Evolutionary conservation across 2,797 vertebrate genomes (phyloP), one percentile per base, ranked within the genome.

Genomic region (Clarias platycephalus): DNA sequence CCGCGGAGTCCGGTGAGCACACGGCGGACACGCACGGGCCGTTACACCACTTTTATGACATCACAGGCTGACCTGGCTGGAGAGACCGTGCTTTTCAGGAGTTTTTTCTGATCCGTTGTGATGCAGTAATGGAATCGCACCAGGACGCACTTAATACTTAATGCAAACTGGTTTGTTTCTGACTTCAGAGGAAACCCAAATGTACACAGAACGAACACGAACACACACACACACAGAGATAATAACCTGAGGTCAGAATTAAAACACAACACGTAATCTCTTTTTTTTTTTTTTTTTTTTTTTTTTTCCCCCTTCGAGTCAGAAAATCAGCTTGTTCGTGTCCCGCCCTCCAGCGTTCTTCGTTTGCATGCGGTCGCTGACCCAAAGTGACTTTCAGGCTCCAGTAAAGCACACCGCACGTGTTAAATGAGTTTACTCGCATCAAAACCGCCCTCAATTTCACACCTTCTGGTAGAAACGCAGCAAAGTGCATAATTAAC

Each of bases 371-470:
- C 60, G 20, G 37, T 20, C 1, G 15, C 37, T 18, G 37, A 44
- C 20, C 60, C 58, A 62, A 20, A 80, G 40, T 64, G 77, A 80
- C 77, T 66, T 80, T 80, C 77, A 80, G 60, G 62, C 77, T 80
- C 22, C 60, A 49, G 37, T 80, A 20, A 64, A 53, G 12, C 60
- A 28, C 24, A 6, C 77, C 22, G 60, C n/a, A 8, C 7, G 62
- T 28, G n/a, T 44, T 80, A 49, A 79, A 49, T 63, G 58, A 66
- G 40, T 28, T 49, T 20, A 28, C 15, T 1, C 22, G 8, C 77
- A 26, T 44, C 15, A 0, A 63, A 24, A 1, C n/a, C 28, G 13
- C 4, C 53, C 74, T 22, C 1, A 9, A 2, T 58, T 34, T 31
- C 5, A 24, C 5, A 26, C 60, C 58, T 80, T 64, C n/a, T 12